Evolutionary conservation across 2,888 invertebrate genomes (phyloP).

Genomic region (Drosophila birchii): DNA sequence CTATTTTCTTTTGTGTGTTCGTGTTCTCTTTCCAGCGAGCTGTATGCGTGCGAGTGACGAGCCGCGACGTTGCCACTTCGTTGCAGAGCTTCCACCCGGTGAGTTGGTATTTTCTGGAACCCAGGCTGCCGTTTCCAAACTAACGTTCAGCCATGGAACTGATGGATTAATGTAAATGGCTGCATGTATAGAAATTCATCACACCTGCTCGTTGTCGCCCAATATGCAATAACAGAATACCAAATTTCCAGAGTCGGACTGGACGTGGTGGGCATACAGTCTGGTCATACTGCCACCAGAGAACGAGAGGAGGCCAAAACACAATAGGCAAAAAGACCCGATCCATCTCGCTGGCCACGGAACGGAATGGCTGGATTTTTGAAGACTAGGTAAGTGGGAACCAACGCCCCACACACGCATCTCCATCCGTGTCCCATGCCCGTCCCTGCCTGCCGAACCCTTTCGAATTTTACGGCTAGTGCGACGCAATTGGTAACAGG

Average conservation of each 20-base stretch:
- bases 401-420: conserved; percentile 1
- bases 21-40: conserved; percentile 62
- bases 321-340: conserved; percentile 15
- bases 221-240: neutral
- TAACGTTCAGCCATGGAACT: no score
- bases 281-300: conserved; percentile 25
- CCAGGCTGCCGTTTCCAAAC: neutral
- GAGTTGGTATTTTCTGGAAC: conserved; percentile 13
- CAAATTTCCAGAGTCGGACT: neutral
- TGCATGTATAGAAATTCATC: no score
- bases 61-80: conserved; percentile 65
- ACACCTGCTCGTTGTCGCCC: neutral
- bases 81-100: conserved; percentile 25
- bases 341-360: conserved; percentile 29
- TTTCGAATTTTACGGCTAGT: neutral
- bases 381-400: conserved; percentile 72
- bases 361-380: conserved; percentile 77
- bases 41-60: conserved; percentile 75
- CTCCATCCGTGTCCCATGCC: neutral
- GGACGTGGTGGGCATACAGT: neutral
- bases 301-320: conserved; percentile 20
- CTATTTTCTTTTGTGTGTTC: conserved; percentile 73
- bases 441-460: neutral
- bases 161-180: neutral
- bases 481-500: conserved; percentile 14